These are phyloP conservation scores for Silurus asotus DNA, from an alignment of 2,113 vertebrate genomes.

Conservation along the genomic window DNA sequence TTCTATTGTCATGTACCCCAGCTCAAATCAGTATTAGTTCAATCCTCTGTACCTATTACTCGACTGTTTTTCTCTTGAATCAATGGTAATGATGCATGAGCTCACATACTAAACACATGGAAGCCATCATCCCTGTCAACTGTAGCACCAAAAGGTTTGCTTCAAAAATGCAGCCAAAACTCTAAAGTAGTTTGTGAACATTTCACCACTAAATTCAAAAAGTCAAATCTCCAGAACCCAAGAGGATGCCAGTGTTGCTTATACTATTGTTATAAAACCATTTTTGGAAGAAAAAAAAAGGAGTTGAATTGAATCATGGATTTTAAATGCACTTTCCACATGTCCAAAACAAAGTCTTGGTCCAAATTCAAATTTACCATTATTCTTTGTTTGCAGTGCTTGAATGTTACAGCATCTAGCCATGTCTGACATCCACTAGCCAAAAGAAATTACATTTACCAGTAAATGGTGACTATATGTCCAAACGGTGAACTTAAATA, in stretches of 20 bases:
- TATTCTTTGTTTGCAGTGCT: neutral
- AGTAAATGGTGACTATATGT: neutral
- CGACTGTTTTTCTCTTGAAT: neutral
- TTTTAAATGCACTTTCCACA: neutral
- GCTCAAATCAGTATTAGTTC: neutral
- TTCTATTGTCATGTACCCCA: neutral
- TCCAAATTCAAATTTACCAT: neutral
- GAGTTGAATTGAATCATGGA: neutral
- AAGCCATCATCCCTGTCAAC: constrained; percentile 9
- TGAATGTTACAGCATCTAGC: neutral
- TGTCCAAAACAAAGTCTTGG: neutral
- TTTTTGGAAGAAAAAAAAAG: neutral
- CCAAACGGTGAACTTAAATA: neutral
- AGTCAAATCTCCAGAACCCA: neutral
- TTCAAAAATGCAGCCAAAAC: neutral
- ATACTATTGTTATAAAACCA: neutral
- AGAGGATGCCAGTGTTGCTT: neutral
- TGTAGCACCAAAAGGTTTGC: neutral
- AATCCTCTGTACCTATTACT: neutral
- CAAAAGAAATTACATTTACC: neutral
- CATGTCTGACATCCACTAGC: neutral
- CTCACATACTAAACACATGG: neutral
- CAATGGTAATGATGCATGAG: neutral
- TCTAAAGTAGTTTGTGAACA: neutral
- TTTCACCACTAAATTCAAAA: neutral